Percentiles rank a stretch among this genome's conserved stretches.
Conservation (phyloP, 2,113 vertebrate genomes). For the Excalfactoria chinensis region DNA sequence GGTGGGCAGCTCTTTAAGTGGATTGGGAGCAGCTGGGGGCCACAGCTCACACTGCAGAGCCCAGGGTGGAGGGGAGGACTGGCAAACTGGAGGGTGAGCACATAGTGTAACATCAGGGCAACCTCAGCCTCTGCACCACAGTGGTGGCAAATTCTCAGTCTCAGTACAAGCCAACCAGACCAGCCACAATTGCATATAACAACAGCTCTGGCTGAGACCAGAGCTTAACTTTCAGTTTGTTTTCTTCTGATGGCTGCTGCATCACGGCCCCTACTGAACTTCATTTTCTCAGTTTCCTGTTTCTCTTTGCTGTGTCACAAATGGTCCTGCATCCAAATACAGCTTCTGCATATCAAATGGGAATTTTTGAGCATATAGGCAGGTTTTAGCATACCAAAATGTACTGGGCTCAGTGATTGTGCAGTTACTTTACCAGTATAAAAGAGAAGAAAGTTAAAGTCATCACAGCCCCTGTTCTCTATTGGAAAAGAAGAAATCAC, state of each 20-base stretch:
- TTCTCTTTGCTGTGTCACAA: background rate
- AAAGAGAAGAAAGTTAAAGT: background rate
- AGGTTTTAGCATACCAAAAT: background rate
- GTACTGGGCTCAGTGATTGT: background rate
- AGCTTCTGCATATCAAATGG: background rate
- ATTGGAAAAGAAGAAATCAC: background rate
- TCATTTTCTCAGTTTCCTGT: background rate
- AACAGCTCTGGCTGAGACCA: background rate
- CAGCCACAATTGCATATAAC: background rate
- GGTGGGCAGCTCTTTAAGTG: background rate
- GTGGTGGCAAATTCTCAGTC: background rate
- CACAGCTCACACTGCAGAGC: background rate
- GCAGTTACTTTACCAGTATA: background rate
- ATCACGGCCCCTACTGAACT: background rate
- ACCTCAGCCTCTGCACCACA: background rate
- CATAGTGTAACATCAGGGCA: background rate
- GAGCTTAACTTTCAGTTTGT: background rate
- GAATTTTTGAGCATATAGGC: background rate
- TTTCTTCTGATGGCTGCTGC: background rate
- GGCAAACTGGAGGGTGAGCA: background rate
- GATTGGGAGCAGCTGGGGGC: slow-evolving; percentile 27
- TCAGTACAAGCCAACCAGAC: background rate
- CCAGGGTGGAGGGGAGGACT: background rate
- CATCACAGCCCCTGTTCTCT: background rate
- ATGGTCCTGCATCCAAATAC: background rate